Conservation (phyloP, 2,888 invertebrate species). For the Aspidapion aeneum region DNA sequence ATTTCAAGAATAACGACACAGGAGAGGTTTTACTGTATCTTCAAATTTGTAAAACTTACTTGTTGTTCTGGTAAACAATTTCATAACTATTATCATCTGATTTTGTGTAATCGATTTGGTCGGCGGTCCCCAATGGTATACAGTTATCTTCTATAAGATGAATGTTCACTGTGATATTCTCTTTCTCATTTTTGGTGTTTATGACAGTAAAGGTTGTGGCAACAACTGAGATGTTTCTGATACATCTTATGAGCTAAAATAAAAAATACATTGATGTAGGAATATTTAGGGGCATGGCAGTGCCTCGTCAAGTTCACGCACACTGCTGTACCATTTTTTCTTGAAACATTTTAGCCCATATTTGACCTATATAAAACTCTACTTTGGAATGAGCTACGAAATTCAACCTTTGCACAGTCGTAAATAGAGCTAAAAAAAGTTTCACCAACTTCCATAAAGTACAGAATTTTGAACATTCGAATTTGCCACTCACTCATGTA, state of each 20-base stretch:
- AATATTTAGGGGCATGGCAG: too few relatives aligned
- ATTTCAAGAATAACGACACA: too few relatives aligned
- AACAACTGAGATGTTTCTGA: neutral
- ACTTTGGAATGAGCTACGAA: too few relatives aligned
- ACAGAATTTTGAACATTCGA: too few relatives aligned
- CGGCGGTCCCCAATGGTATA: conserved; percentile 27
- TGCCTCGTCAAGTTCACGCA: neutral
- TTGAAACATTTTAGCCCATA: too few relatives aligned
- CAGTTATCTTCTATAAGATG: conserved; percentile 13
- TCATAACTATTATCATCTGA: conserved; percentile 10
- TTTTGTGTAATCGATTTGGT: conserved; percentile 27
- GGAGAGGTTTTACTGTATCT: too few relatives aligned
- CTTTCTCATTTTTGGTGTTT: conserved; percentile 10
- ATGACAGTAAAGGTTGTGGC: too few relatives aligned
- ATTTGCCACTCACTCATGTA: too few relatives aligned
- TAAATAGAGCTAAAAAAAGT: too few relatives aligned
- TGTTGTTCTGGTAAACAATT: conserved; percentile 14
- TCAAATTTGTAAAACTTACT: neutral
- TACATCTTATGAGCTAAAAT: conserved; percentile 30
- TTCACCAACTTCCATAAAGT: too few relatives aligned
- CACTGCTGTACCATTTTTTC: neutral
- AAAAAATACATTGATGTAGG: conserved; percentile 8
- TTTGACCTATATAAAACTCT: too few relatives aligned
- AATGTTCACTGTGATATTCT: neutral
- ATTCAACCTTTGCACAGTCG: too few relatives aligned